Percentiles rank a stretch among this genome's conserved stretches.
Evolutionary conservation across 2,797 vertebrate genomes (phyloP).

Genomic region (Notamacropus eugenii): DNA sequence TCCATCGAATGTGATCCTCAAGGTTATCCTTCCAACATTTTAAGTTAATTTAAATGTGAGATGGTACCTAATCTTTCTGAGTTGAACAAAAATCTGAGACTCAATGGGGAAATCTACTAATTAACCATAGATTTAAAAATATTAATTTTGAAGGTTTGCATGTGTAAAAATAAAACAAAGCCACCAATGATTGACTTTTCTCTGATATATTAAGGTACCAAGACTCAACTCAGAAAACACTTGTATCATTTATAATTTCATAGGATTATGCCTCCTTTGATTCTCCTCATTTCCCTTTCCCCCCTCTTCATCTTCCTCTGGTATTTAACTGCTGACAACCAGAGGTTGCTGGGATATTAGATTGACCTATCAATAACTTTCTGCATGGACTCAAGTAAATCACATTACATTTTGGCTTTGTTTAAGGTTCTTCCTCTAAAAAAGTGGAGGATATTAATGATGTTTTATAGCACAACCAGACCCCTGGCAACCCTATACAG

Average conservation of each 20-base stretch:
- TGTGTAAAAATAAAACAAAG: neutral
- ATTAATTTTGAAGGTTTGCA: neutral
- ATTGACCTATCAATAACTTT: neutral
- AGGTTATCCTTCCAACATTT: neutral
- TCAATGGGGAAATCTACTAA: neutral
- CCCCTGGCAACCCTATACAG: neutral
- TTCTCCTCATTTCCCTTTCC: neutral
- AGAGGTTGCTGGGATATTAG: neutral
- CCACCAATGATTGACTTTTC: neutral
- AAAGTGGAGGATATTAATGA: neutral
- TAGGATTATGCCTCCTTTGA: neutral
- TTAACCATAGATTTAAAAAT: neutral
- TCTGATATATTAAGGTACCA: neutral
- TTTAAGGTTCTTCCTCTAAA: neutral
- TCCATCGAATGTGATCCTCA: neutral
- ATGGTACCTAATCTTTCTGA: neutral
- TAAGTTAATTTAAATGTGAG: neutral
- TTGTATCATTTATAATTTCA: neutral
- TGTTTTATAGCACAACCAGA: constrained; percentile 2
- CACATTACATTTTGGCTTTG: neutral
- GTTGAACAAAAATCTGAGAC: neutral
- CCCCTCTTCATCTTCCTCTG: neutral
- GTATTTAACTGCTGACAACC: neutral
- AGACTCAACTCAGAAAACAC: neutral
- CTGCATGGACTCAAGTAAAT: neutral